These are phyloP conservation scores for Cottus gobio DNA, from an alignment of 2,113 vertebrate species.

Conservation along the genomic window DNA sequence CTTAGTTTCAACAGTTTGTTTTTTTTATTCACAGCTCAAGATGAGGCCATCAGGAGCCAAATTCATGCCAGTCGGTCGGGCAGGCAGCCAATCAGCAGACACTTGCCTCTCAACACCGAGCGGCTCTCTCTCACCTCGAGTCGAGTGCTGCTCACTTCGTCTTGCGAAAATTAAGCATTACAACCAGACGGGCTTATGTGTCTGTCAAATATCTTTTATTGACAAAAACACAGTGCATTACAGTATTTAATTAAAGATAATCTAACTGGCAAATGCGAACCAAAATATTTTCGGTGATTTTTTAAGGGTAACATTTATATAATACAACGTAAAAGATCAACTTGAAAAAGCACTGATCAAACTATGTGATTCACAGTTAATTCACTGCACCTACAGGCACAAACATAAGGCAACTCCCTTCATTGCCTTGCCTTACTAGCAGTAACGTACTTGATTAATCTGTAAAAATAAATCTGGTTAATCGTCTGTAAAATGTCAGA, in stretches of 20 bases:
- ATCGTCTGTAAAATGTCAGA: neutral
- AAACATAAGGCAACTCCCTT: neutral
- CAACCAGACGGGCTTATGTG: slow-evolving; percentile 16
- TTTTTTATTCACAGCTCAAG: slow-evolving; percentile 47
- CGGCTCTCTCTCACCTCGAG: slow-evolving; percentile 51
- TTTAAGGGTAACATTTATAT: neutral
- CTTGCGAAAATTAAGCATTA: slow-evolving; percentile 35
- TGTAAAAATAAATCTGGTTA: neutral
- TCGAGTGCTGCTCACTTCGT: slow-evolving; percentile 61
- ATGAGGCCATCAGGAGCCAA: slow-evolving; percentile 50
- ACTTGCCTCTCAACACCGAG: slow-evolving; percentile 63
- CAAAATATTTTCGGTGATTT: neutral
- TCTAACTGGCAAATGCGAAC: neutral
- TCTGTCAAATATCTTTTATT: slow-evolving; percentile 31
- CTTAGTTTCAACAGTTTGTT: slow-evolving; percentile 36
- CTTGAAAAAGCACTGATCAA: neutral
- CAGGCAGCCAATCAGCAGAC: slow-evolving; percentile 64
- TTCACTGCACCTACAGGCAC: neutral
- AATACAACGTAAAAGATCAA: neutral
- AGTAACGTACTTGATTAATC: neutral
- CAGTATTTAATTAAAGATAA: neutral
- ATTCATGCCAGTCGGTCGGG: slow-evolving; percentile 59
- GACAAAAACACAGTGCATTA: neutral
- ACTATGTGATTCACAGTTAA: neutral
- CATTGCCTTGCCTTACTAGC: neutral